Evolutionary conservation across 2,797 vertebrate species (phyloP), one percentile per base, ranked within the genome.

Genomic region (Strix occidentalis): DNA sequence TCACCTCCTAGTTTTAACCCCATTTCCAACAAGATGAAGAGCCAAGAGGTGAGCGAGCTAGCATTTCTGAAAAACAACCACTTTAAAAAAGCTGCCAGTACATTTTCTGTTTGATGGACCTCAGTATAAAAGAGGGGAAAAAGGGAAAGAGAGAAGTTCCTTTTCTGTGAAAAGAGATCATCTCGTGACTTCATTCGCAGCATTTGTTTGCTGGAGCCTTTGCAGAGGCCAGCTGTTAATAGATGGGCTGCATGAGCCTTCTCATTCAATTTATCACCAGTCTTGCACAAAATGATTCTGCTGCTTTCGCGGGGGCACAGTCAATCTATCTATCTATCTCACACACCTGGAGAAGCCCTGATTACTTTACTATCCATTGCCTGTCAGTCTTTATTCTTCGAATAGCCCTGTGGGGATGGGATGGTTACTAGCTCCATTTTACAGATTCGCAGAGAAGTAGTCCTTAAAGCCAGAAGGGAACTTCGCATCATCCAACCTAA

Each of bases 151-250:
- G 31, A 46, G 4, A 72, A 82, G 65, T 65, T 93, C 20, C 86
- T 90, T 97, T 92, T 75, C 84, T 84, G 71, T 69, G 71, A 54
- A 91, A 90, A 85, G 76, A 93, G 72, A 93, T 93, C 23, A 63
- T 90, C 86, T 81, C 8, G 6, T 1, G 3, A 69, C 90, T 97
- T 95, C 76, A 45, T 79, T 83, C 3, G 1, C 39, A 83, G 74
- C 76, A 64, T 91, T 93, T 93, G 83, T 94, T 97, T 97, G 79
- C 78, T 45, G 81, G 58, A 94, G 87, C 86, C 81, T 90, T 96
- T 94, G 83, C 94, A 95, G 92, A 82, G 76, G 78, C 93, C 94
- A 90, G 92, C 89, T 94, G 90, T 86, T 93, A 93, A 94, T 82
- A 78, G 89, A 91, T 76, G 91, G 82, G 58, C 82, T 94, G 87